Conservation (phyloP, 2,113 vertebrate species). For the Crotalus helleri region DNA sequence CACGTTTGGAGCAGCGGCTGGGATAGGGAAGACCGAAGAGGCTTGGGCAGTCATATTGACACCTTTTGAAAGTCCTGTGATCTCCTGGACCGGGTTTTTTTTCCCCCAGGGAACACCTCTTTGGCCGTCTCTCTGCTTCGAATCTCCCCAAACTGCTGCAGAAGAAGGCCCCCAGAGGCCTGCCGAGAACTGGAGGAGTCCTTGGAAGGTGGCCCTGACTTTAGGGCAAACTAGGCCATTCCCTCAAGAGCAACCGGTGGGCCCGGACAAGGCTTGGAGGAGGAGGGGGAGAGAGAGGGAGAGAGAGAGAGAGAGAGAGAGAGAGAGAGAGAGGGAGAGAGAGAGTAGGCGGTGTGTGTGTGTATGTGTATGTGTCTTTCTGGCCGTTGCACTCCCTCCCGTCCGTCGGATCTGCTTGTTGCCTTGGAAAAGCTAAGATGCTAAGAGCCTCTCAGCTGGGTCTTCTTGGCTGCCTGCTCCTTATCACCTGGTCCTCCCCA, state of each 20-base stretch:
- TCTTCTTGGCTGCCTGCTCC: neutral
- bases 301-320: fast-evolving
- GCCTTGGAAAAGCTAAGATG: neutral
- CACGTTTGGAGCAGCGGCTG: neutral
- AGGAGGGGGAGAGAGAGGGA: too few species aligned
- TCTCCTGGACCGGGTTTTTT: neutral
- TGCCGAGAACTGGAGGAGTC: neutral
- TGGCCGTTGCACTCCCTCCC: neutral
- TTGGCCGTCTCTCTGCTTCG: neutral
- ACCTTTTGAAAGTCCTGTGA: neutral
- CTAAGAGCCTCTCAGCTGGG: neutral
- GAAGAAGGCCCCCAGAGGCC: neutral
- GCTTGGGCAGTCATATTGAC: neutral
- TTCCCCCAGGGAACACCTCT: neutral
- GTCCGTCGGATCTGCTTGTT: neutral
- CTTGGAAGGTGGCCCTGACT: neutral
- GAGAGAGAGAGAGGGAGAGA: neutral
- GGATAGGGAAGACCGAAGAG: neutral
- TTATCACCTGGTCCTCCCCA: neutral
- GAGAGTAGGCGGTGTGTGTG: neutral
- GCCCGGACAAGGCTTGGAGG: neutral
- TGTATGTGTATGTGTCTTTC: neutral
- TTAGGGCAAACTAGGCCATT: neutral
- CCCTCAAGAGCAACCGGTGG: neutral
- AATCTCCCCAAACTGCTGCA: neutral